Evolutionary conservation across 2,888 invertebrate genomes (phyloP).

Genomic region (Diarsia mendica): DNA sequence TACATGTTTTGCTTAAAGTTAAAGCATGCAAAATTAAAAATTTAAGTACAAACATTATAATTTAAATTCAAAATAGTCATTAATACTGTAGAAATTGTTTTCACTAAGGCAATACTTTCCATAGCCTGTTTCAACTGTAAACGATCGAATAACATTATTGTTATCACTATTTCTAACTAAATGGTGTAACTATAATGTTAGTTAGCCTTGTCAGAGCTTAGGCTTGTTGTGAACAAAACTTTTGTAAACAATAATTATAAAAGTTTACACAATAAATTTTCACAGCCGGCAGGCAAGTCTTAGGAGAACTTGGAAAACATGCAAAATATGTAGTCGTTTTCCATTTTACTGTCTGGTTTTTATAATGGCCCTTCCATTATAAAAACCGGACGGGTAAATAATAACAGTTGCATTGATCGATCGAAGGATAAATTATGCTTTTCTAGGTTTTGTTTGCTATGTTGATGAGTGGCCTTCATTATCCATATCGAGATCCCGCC

Average conservation of each 20-base stretch:
- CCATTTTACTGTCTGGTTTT: background rate
- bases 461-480: background rate
- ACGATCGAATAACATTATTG: too few relatives aligned
- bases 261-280: background rate
- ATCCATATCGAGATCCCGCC: background rate
- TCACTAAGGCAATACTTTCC: too few relatives aligned
- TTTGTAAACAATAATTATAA: background rate
- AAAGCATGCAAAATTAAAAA: too few relatives aligned
- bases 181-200: background rate
- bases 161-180: background rate
- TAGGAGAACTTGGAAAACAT: background rate
- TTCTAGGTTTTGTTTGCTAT: background rate
- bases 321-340: background rate
- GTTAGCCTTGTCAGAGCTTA: background rate
- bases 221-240: background rate
- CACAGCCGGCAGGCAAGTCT: background rate
- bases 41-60: too few relatives aligned
- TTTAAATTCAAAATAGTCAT: too few relatives aligned
- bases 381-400: too few relatives aligned
- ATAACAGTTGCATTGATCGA: too few relatives aligned
- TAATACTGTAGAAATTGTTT: too few relatives aligned
- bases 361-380: too few relatives aligned
- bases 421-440: background rate
- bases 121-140: too few relatives aligned
- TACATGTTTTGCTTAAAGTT: too few relatives aligned